These are phyloP conservation scores for Paedocypris micromegethes DNA, from an alignment of 2,797 vertebrate species.

Conservation along the genomic window DNA sequence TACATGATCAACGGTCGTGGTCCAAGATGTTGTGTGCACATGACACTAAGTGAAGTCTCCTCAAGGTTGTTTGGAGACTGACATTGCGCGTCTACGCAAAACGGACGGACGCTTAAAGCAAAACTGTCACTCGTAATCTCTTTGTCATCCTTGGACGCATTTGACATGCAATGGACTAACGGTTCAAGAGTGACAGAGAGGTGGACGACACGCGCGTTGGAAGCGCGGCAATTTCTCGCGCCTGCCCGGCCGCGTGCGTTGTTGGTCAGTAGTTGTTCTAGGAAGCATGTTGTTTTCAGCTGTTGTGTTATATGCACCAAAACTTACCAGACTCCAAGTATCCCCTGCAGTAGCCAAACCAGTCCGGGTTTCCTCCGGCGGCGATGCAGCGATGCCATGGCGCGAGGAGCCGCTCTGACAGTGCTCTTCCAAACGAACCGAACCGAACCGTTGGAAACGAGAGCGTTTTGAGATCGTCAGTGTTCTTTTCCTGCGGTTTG, in stretches of 20 bases:
- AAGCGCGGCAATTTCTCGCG: neutral
- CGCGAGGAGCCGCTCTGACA: slow-evolving; percentile 1
- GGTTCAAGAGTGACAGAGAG: neutral
- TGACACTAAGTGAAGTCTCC: slow-evolving; percentile 14
- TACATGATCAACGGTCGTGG: too few relatives aligned
- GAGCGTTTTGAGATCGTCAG: neutral
- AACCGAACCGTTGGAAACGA: neutral
- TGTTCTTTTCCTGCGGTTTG: slow-evolving; percentile 5
- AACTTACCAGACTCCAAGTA: slow-evolving; percentile 69
- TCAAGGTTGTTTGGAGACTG: slow-evolving; percentile 43
- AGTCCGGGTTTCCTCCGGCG: slow-evolving; percentile 53
- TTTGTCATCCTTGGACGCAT: neutral
- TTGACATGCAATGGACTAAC: neutral
- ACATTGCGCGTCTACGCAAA: slow-evolving; percentile 17
- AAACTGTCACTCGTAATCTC: slow-evolving; percentile 13
- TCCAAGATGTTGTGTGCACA: too few relatives aligned
- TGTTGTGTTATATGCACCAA: slow-evolving; percentile 4
- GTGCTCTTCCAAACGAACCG: slow-evolving; percentile 1
- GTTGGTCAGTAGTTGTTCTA: slow-evolving; percentile 1
- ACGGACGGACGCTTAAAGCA: neutral
- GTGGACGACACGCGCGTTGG: neutral
- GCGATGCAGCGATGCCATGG: slow-evolving; percentile 43
- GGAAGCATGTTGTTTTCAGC: neutral
- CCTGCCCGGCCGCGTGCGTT: neutral
- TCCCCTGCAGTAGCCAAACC: slow-evolving; percentile 57